A percentile compares a stretch with the other conserved stretches of the same genome.
Evolutionary conservation across 2,888 invertebrate species (phyloP).

Genomic region (Ischnura elegans): DNA sequence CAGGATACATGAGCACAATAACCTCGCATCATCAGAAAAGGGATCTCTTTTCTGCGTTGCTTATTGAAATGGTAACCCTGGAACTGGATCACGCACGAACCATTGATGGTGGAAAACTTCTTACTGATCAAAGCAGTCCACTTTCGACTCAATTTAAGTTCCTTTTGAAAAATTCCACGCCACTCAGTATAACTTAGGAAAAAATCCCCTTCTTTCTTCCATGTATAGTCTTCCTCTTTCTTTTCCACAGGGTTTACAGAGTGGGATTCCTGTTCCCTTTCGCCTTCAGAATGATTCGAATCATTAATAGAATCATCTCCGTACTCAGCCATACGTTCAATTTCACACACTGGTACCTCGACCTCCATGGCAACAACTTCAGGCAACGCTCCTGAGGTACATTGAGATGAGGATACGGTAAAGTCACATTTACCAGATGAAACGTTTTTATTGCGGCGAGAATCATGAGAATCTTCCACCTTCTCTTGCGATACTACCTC

Average conservation of each 20-base stretch:
- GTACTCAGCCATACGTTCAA: neutral
- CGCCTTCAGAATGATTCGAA: too few relatives aligned
- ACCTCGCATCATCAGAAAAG: conserved; percentile 5
- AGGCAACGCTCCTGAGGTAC: neutral
- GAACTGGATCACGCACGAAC: neutral
- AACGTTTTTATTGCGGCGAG: too few relatives aligned
- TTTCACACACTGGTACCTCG: neutral
- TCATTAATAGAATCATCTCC: neutral
- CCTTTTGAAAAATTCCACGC: neutral
- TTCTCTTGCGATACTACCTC: neutral
- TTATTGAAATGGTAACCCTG: conserved; percentile 18
- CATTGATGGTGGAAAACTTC: neutral
- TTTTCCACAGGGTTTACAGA: neutral
- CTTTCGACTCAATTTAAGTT: neutral
- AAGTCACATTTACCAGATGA: neutral
- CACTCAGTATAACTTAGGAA: neutral
- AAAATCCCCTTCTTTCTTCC: neutral
- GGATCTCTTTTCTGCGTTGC: neutral
- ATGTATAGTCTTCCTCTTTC: neutral
- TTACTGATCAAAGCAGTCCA: neutral
- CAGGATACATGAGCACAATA: conserved; percentile 1
- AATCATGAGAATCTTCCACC: neutral
- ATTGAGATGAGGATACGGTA: neutral
- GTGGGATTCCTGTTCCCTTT: too few relatives aligned
- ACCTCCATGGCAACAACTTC: neutral